phyloP scores from a whole-genome alignment of 2,888 invertebrate genomes.

The Phortica magna region DNA sequence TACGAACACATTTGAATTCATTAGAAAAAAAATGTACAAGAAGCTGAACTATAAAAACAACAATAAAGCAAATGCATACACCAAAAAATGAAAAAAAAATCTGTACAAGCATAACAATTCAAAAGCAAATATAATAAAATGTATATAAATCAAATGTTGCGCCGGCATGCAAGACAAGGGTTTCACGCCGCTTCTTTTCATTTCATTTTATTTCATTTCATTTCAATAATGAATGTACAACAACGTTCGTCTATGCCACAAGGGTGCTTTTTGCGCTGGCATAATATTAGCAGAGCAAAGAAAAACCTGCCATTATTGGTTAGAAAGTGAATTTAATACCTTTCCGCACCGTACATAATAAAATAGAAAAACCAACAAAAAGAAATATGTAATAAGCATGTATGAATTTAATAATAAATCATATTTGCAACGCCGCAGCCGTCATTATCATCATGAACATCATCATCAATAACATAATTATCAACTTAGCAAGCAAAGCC shows the following conservation, averaged over 20 bases:
- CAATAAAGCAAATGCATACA: conserved; percentile 18
- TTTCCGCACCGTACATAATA: background rate
- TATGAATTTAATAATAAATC: conserved; percentile 71
- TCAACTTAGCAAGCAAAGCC: conserved; percentile 48
- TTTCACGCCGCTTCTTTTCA: background rate
- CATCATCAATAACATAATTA: conserved; percentile 34
- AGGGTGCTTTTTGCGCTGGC: conserved; percentile 37
- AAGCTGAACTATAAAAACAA: conserved; percentile 36
- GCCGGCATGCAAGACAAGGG: background rate
- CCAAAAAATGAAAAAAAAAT: conserved; percentile 45
- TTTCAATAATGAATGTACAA: background rate
- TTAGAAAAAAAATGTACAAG: conserved; percentile 52
- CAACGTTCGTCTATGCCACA: conserved; percentile 24
- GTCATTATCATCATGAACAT: conserved; percentile 39
- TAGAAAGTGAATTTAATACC: conserved; percentile 38
- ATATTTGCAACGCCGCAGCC: conserved; percentile 47
- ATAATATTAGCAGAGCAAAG: background rate
- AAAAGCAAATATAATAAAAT: conserved; percentile 67
- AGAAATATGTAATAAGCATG: conserved; percentile 62
- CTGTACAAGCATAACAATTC: conserved; percentile 46
- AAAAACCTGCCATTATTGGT: conserved; percentile 3
- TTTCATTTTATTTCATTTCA: too few species aligned
- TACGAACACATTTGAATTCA: conserved; percentile 76
- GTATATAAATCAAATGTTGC: conserved; percentile 68
- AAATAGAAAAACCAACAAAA: background rate